These are phyloP conservation scores for Yponomeuta sedellus DNA, from an alignment of 2,888 invertebrate genomes.

Conservation along the genomic window DNA sequence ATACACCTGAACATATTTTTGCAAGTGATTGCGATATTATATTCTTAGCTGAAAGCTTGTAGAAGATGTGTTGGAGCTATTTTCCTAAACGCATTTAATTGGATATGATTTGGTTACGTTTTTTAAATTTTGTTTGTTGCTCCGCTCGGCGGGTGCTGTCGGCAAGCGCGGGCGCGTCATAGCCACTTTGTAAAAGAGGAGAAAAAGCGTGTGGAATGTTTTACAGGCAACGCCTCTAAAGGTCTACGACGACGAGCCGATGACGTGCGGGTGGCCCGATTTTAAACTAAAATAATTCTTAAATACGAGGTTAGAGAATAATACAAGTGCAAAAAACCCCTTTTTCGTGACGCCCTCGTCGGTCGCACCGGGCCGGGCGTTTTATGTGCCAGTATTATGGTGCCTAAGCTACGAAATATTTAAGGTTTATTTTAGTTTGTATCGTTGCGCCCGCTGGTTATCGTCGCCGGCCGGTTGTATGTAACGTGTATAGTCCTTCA, in stretches of 20 bases:
- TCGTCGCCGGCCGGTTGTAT: too few species aligned
- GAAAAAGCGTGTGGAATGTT: slow-evolving; percentile 18
- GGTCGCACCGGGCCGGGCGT: too few species aligned
- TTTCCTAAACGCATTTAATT: slow-evolving; percentile 52
- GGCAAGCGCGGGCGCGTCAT: slow-evolving; percentile 11
- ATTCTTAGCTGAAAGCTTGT: slow-evolving; percentile 57
- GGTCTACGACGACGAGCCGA: background rate
- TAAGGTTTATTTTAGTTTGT: slow-evolving; percentile 18
- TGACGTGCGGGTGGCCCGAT: background rate
- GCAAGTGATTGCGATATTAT: slow-evolving; percentile 18
- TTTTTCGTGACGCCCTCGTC: too few species aligned
- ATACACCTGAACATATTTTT: background rate
- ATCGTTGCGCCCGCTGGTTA: too few species aligned
- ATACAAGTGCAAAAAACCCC: too few species aligned
- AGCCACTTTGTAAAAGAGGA: slow-evolving; percentile 45
- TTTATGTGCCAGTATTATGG: background rate
- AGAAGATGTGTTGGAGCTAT: slow-evolving; percentile 50
- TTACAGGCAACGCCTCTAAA: slow-evolving; percentile 22
- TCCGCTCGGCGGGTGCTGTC: slow-evolving; percentile 21
- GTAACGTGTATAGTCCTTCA: too few species aligned
- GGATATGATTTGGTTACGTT: slow-evolving; percentile 52
- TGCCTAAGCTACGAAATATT: background rate
- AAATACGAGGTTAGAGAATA: too few species aligned
- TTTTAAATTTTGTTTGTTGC: slow-evolving; percentile 51
- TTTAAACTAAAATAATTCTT: background rate